phyloP scores from a whole-genome alignment of 2,888 invertebrate genomes.

The Dysmachus trigonus region DNA sequence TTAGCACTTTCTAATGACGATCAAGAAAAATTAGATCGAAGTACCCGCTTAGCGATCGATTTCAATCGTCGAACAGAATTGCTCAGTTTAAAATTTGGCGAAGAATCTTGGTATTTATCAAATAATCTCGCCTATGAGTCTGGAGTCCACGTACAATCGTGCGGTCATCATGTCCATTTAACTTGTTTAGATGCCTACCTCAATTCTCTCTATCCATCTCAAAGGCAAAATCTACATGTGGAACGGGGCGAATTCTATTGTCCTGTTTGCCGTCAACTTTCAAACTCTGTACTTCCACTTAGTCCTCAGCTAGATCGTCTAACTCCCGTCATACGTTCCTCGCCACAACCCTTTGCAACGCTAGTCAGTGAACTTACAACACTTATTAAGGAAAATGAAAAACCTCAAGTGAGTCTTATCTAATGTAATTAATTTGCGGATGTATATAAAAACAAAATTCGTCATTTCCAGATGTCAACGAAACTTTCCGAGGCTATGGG shows the following conservation, averaged over 20 bases:
- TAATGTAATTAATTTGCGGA: conserved; percentile 21
- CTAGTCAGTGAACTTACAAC: conserved; percentile 66
- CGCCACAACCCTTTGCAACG: conserved; percentile 62
- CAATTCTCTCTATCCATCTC: conserved; percentile 81
- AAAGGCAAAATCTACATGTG: conserved; percentile 77
- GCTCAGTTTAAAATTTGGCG: conserved; percentile 79
- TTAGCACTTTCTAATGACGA: conserved; percentile 75
- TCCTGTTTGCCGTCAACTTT: conserved; percentile 91
- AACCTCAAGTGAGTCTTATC: conserved; percentile 71
- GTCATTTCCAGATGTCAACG: conserved; percentile 68
- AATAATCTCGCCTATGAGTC: conserved; percentile 88
- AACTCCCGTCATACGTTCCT: conserved; percentile 71
- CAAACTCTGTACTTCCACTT: conserved; percentile 88
- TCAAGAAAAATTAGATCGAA: conserved; percentile 67
- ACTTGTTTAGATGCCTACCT: conserved; percentile 93
- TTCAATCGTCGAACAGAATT: conserved; percentile 81
- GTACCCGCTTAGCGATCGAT: conserved; percentile 76
- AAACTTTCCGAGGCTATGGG: conserved; percentile 88
- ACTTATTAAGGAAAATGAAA: conserved; percentile 74
- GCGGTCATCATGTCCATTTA: conserved; percentile 96
- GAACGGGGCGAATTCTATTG: conserved; percentile 92
- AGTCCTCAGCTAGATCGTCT: conserved; percentile 77
- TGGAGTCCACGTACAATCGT: conserved; percentile 92
- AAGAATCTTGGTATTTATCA: conserved; percentile 81
- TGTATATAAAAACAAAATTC: background rate